Base-by-base conservation (phyloP, 2,113 vertebrate species). In the Ammodramus savannarum region DNA sequence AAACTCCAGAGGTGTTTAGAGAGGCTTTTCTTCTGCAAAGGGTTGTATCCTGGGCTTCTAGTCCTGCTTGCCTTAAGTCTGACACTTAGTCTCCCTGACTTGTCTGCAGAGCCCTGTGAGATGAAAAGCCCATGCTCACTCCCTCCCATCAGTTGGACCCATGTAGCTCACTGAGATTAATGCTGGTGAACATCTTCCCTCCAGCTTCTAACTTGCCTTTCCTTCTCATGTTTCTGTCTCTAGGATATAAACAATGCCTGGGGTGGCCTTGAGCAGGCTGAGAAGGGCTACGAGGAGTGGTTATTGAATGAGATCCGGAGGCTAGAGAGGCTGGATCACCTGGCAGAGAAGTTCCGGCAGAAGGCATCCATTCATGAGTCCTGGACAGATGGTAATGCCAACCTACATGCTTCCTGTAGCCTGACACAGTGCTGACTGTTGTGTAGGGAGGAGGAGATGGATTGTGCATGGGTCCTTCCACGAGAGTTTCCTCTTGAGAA, bases 231-330 rank as follows among this genome's bases (percentile, higher is more conserved):
- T 31, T 95, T 7, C 21, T 95, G 21, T 91, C 32, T 77, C 2
- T 92, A 99, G 99, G 99, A 99, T 96, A 99, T 99, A 85, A 99
- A 98, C 97, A 99, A 99, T 15, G 99, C 99, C 15, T 99, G 99
- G 99, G 98, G 98, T 46, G 97, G 97, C 68, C 98, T 99, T 73
- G 99, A 99, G 91, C 99, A 99, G 90, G 99, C 99, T 3, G 99
- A 99, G 97, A 99, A 99, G 85, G 99, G 99, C 93, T 99, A 99
- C 1, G 99, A 99, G 82, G 99, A 99, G 93, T 99, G 99, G 99
- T 97, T 99, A 72, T 98, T 99, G 95, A 99, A 99, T 19, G 99
- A 99, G 96, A 99, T 99, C 66, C 99, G 99, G 87, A 97, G 99
- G 96, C 98, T 99, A 95, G 99, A 99, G 93, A 98, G 99, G 90